Evolutionary conservation across 2,888 invertebrate species (phyloP), one percentile per base, ranked within the genome.

Genomic region (Nowickia ferox): DNA sequence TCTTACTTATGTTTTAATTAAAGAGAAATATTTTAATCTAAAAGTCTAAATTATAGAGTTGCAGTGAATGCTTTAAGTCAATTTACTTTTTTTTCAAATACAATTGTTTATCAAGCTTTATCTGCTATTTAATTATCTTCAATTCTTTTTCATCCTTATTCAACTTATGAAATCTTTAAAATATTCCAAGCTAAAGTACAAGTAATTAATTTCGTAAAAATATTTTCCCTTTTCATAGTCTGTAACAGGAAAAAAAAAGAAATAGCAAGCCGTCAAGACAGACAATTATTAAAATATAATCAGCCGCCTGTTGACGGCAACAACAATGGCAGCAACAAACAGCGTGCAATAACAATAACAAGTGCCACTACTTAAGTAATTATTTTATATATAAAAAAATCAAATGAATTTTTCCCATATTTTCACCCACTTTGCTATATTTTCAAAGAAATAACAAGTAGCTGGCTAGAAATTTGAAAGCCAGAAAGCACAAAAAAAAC

Each of bases 301-400:
- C 86, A 86, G 76, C 83, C 79, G 86, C 66, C 68, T 86, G 83
- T 83, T 83, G 79, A 76, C 59, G 17, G 57, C 82, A 75, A 53
- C 42, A 66, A 44, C 68, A 65, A 51, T 46, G 40, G 48, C 69
- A 51, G 42, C 22, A 59, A 53, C 51, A 69, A 53, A 17, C 17
- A 55, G 75, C 42, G 30, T 59, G 72, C 68, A 75, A 59, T 59
- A 72, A 83, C 84, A 85, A 85, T 78, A 78, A 69, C 63, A 85
- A 85, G 85, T 85, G 85, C 38, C 44, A 78, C 79, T 80, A 83
- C 86, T 86, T 86, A 83, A 86, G 79, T 79, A 86, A 86, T 86
- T 86, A 86, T 86, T 86, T 80, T 74, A 10, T n/a, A 71, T 76
- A 76, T 69, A 80, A 51, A 68, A 30, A 68, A 78, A 65, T n/a